phyloP scores from a whole-genome alignment of 2,888 invertebrate genomes.

The Gnatocerus cornutus region DNA sequence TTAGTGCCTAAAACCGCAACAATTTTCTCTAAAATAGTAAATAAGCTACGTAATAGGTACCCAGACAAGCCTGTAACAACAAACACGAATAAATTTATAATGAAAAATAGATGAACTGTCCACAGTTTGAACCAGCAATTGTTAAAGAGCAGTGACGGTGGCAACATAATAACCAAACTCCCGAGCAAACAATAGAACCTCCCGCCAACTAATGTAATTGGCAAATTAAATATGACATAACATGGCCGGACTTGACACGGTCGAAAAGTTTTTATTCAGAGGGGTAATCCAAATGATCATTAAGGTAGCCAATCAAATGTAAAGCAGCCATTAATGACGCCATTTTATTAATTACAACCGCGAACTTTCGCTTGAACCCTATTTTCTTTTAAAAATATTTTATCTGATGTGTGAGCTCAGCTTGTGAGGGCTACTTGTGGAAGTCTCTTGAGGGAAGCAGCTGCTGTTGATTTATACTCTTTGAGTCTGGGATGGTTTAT shows the following conservation, averaged over 20 bases:
- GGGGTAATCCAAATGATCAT: constrained; percentile 20
- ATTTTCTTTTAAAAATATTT: constrained; percentile 17
- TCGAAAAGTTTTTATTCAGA: constrained; percentile 31
- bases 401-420: constrained; percentile 24
- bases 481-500: constrained; percentile 50
- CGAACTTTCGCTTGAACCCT: background rate
- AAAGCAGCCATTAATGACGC: constrained; percentile 45
- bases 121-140: background rate
- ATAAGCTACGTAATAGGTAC: no score
- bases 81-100: no score
- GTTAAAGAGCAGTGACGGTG: constrained; percentile 10
- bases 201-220: constrained; percentile 34
- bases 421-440: constrained; percentile 40
- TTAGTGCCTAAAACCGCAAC: no score
- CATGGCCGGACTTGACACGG: constrained; percentile 40
- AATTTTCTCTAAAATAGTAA: no score
- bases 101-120: background rate
- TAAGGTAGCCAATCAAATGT: constrained; percentile 42
- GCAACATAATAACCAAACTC: constrained; percentile 25
- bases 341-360: constrained; percentile 25
- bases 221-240: constrained; percentile 37
- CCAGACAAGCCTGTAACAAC: no score
- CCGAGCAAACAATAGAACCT: constrained; percentile 27
- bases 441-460: constrained; percentile 40
- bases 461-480: constrained; percentile 44